Evolutionary conservation across 2,888 invertebrate genomes (phyloP).

Genomic region (Sarcophaga carnaria): DNA sequence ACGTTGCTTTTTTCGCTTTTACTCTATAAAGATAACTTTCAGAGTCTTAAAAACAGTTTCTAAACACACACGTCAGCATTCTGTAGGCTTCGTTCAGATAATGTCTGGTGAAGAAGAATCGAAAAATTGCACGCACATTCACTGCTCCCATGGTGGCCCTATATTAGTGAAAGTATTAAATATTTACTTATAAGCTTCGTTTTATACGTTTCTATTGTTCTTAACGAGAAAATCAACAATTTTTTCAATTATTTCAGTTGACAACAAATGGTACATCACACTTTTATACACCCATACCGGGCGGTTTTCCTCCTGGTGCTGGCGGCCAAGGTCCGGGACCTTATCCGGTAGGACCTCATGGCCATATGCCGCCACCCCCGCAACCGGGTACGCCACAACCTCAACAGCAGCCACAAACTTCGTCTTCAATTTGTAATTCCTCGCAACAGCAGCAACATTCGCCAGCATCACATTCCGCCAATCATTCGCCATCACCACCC

Average conservation of each 20-base stretch:
- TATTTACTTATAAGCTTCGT: background rate
- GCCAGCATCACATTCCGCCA: conserved; percentile 84
- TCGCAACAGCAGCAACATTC: conserved; percentile 77
- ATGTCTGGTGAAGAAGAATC: conserved; percentile 41
- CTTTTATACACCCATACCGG: conserved; percentile 85
- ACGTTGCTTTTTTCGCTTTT: background rate
- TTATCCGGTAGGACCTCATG: conserved; percentile 78
- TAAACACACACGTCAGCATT: conserved; percentile 54
- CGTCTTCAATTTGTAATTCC: conserved; percentile 49
- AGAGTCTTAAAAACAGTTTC: background rate
- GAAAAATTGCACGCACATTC: background rate
- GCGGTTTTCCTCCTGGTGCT: conserved; percentile 83
- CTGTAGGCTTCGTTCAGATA: background rate
- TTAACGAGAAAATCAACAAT: background rate
- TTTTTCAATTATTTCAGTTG: conserved; percentile 82
- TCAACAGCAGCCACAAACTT: conserved; percentile 57
- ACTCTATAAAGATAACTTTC: no score
- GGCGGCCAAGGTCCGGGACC: conserved; percentile 78
- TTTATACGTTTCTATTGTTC: background rate
- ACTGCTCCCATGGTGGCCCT: background rate
- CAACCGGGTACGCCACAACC: conserved; percentile 73
- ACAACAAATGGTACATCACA: conserved; percentile 88
- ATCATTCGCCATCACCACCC: conserved; percentile 86
- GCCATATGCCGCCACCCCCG: conserved; percentile 78
- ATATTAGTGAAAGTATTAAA: conserved; percentile 58